phyloP scores from a whole-genome alignment of 2,888 invertebrate genomes.

The Drosophila meridionalis region DNA sequence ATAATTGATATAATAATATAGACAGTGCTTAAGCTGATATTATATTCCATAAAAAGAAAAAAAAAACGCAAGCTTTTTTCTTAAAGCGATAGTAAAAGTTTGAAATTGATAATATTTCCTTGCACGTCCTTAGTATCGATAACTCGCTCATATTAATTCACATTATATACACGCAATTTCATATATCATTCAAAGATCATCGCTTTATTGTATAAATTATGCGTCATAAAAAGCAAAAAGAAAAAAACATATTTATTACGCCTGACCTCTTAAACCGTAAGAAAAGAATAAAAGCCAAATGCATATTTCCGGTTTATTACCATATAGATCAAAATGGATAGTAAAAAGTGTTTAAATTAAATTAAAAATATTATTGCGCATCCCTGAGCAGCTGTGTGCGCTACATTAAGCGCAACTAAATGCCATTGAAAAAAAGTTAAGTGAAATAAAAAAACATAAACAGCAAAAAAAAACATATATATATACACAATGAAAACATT shows the following conservation, averaged over 20 bases:
- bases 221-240: background rate
- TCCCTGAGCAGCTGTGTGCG: slow-evolving; percentile 4
- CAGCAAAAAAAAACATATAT: background rate
- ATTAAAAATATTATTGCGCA: slow-evolving; percentile 12
- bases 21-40: too few relatives aligned
- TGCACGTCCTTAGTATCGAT: background rate
- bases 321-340: background rate
- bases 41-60: background rate
- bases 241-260: background rate
- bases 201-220: background rate
- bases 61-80: too few relatives aligned
- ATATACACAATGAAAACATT: slow-evolving; percentile 32
- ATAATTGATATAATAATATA: too few relatives aligned
- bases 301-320: background rate
- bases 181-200: background rate
- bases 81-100: too few relatives aligned
- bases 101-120: background rate
- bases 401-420: slow-evolving; percentile 2
- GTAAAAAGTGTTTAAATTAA: slow-evolving; percentile 9
- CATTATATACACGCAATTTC: background rate
- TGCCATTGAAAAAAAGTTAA: background rate
- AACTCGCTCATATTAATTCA: background rate
- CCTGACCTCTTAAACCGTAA: background rate
- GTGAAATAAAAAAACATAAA: background rate
- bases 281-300: background rate